Conservation (phyloP, 2,888 invertebrate species). For the Anoncus sp. region DNA sequence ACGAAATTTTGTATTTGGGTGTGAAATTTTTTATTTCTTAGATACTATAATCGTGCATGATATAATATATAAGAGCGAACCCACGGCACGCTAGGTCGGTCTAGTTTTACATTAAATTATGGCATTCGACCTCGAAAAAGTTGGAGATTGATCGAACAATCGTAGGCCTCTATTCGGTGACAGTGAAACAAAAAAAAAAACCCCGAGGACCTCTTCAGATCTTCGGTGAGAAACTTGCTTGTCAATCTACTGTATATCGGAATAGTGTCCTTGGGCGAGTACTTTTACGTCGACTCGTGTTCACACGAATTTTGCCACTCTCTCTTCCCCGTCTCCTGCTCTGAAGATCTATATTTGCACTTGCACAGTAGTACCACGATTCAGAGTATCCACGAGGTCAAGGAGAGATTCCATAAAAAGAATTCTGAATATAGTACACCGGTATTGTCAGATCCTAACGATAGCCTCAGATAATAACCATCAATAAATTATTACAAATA, state of each 20-base stretch:
- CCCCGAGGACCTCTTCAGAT: too few relatives aligned
- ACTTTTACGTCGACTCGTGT: slow-evolving; percentile 10
- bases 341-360: background rate
- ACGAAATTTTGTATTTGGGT: too few relatives aligned
- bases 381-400: slow-evolving; percentile 8
- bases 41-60: too few relatives aligned
- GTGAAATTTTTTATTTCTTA: too few relatives aligned
- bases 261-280: slow-evolving; percentile 3
- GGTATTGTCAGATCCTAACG: slow-evolving; percentile 4
- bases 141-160: too few relatives aligned
- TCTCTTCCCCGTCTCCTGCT: background rate
- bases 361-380: background rate
- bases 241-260: background rate
- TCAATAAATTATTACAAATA: background rate
- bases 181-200: too few relatives aligned
- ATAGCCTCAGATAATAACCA: background rate
- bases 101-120: too few relatives aligned
- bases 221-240: too few relatives aligned
- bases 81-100: too few relatives aligned
- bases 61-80: too few relatives aligned
- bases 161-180: too few relatives aligned
- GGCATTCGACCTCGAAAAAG: too few relatives aligned
- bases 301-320: background rate
- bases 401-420: slow-evolving; percentile 8
- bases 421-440: background rate